Percentiles rank a stretch among this genome's conserved stretches.
phyloP scores from a whole-genome alignment of 2,888 invertebrate species.

The Diarsia rubi region DNA sequence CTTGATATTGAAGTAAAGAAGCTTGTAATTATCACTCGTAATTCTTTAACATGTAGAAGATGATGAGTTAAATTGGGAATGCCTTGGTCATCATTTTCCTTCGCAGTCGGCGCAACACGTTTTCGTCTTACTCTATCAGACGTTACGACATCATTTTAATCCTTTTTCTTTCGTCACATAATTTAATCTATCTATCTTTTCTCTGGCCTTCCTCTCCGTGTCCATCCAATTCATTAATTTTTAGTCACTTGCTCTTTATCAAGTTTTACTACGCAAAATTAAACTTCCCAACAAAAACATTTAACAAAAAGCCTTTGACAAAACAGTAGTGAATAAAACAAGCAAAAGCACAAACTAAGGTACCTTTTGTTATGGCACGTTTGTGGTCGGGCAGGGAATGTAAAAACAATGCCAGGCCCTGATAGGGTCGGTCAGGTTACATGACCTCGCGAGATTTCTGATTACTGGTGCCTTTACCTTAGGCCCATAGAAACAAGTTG shows the following conservation, averaged over 20 bases:
- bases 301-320: conserved; percentile 15
- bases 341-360: conserved; percentile 26
- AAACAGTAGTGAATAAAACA: conserved; percentile 33
- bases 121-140: no score
- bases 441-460: conserved; percentile 38
- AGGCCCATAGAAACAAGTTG: neutral
- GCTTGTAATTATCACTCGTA: neutral
- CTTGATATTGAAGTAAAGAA: conserved; percentile 15
- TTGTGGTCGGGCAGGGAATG: conserved; percentile 50
- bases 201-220: no score
- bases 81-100: neutral
- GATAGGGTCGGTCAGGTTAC: conserved; percentile 45
- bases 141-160: no score
- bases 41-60: neutral
- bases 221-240: no score
- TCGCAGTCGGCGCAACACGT: no score
- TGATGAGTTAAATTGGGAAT: neutral
- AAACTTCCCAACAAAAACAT: conserved; percentile 4
- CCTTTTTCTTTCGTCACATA: no score
- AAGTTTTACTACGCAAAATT: neutral
- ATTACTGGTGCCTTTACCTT: conserved; percentile 13
- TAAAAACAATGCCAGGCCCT: conserved; percentile 61
- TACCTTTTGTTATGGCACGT: conserved; percentile 69
- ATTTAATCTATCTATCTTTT: no score
- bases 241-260: no score